Evolutionary conservation across 2,888 invertebrate species (phyloP).

Genomic region (Homarus gammarus): DNA sequence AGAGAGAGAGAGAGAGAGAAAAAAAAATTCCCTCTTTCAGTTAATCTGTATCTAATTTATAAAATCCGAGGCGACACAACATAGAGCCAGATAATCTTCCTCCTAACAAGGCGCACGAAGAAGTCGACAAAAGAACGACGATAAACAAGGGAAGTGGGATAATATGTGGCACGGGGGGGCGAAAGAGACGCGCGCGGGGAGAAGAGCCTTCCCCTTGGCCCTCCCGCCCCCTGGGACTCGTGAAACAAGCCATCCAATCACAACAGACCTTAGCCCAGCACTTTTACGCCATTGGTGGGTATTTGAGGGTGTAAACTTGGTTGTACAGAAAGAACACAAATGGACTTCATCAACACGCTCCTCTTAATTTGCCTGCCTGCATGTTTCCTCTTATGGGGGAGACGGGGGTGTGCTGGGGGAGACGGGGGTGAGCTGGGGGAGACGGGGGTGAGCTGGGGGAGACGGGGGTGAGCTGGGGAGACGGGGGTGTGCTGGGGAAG

Average conservation of each 20-base stretch:
- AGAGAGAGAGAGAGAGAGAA: not conserved
- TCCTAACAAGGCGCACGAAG: not conserved
- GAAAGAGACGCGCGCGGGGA: not conserved
- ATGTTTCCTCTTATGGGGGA: too few species aligned
- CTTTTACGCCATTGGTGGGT: slow-evolving; percentile 56
- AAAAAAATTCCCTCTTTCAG: not conserved
- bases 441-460: too few species aligned
- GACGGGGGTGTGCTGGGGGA: too few species aligned
- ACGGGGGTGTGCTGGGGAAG: too few species aligned
- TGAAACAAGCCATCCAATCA: slow-evolving; percentile 59
- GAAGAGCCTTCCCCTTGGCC: not conserved
- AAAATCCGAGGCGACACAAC: too few species aligned
- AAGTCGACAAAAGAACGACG: not conserved
- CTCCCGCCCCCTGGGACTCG: slow-evolving; percentile 21
- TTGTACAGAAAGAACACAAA: slow-evolving; percentile 35
- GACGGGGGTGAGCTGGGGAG: too few species aligned
- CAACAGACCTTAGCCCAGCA: slow-evolving; percentile 50
- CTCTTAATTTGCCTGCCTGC: not conserved
- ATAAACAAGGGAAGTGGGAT: not conserved
- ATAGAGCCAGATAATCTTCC: too few species aligned
- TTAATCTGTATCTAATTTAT: too few species aligned
- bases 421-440: too few species aligned
- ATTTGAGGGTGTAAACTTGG: slow-evolving; percentile 37
- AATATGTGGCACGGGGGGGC: too few species aligned
- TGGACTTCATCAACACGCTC: slow-evolving; percentile 13